phyloP scores from a whole-genome alignment of 64 coral and sea anemone species.

The Pachyseris speciosa region DNA sequence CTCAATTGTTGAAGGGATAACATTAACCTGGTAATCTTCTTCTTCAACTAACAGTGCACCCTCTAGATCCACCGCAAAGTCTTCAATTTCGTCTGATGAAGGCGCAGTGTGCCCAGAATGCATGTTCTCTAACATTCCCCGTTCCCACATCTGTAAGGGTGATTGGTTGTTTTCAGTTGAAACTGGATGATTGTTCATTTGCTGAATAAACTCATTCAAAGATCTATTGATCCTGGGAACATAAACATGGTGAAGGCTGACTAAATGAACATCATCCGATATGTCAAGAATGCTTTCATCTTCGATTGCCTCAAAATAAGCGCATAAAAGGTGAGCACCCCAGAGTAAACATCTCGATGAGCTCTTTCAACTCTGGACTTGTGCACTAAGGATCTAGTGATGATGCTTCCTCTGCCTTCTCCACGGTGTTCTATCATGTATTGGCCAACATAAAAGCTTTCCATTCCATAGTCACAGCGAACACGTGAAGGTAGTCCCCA shows the following conservation, averaged over 20 bases:
- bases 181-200: slow-evolving; percentile 85
- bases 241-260: slow-evolving; percentile 74
- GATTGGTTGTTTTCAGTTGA: slow-evolving; percentile 57
- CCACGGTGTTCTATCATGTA: slow-evolving; percentile 61
- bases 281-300: slow-evolving; percentile 47
- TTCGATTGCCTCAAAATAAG: slow-evolving; percentile 78
- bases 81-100: neutral
- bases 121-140: neutral
- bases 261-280: slow-evolving; percentile 17
- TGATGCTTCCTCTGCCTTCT: no score
- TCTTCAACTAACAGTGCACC: slow-evolving; percentile 63
- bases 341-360: no score
- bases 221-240: slow-evolving; percentile 73
- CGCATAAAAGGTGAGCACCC: slow-evolving; percentile 72
- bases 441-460: slow-evolving; percentile 50
- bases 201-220: slow-evolving; percentile 72
- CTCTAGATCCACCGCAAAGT: slow-evolving; percentile 59
- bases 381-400: no score
- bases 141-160: neutral
- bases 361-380: slow-evolving; percentile 45
- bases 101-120: neutral
- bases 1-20: no score
- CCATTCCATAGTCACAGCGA: slow-evolving; percentile 68
- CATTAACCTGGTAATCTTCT: no score
- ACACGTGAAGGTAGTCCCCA: slow-evolving; percentile 70